phyloP scores from a whole-genome alignment of 2,113 vertebrate species.

The Cryptomyrus ogoouensis region DNA sequence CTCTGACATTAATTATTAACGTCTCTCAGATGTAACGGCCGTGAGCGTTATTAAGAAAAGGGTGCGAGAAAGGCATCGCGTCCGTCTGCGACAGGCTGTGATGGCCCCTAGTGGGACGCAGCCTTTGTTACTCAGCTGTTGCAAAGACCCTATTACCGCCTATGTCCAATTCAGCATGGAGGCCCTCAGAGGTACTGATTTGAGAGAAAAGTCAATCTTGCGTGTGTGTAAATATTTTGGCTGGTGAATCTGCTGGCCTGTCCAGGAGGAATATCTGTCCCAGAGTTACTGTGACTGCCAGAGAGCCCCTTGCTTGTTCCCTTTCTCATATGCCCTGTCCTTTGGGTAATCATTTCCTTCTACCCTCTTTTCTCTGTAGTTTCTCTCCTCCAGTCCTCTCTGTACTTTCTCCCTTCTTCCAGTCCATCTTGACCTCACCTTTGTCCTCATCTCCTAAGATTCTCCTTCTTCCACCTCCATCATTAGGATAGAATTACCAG shows the following conservation, averaged over 20 bases:
- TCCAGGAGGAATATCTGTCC: slow-evolving; percentile 35
- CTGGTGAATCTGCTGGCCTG: slow-evolving; percentile 39
- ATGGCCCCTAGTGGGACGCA: slow-evolving; percentile 33
- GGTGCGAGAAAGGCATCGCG: slow-evolving; percentile 23
- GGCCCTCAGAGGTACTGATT: slow-evolving; percentile 63
- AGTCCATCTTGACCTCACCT: not conserved
- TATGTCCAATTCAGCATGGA: slow-evolving; percentile 50
- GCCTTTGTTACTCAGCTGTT: slow-evolving; percentile 54
- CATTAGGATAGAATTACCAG: not conserved
- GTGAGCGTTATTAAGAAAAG: slow-evolving; percentile 46
- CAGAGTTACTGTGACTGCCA: slow-evolving; percentile 31
- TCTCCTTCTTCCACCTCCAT: not conserved
- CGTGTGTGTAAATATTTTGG: slow-evolving; percentile 64
- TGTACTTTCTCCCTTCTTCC: too few species aligned
- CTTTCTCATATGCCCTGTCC: not conserved
- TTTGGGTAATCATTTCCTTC: not conserved
- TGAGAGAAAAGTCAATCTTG: slow-evolving; percentile 58
- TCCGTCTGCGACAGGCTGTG: slow-evolving; percentile 27
- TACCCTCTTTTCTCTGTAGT: not conserved
- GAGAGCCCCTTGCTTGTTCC: slow-evolving; percentile 13
- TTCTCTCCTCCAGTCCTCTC: not conserved
- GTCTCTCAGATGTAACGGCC: slow-evolving; percentile 44
- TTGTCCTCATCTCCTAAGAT: not conserved
- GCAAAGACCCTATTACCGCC: slow-evolving; percentile 59
- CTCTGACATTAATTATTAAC: slow-evolving; percentile 71